Evolutionary conservation across 2,888 invertebrate species (phyloP).

Genomic region (Ophion obscuratus): DNA sequence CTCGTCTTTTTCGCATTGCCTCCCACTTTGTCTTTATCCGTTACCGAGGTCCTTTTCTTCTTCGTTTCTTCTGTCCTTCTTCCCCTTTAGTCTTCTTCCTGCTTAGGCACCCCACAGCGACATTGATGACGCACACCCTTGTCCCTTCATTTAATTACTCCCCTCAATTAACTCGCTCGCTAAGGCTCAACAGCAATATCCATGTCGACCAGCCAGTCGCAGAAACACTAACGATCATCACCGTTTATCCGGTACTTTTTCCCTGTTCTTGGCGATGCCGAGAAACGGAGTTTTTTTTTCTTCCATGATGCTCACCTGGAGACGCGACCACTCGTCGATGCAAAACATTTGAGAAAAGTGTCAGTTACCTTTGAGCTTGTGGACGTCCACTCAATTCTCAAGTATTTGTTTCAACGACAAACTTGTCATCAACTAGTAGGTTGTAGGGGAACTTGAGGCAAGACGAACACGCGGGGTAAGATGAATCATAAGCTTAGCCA

Average conservation of each 20-base stretch:
- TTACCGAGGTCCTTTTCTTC: slow-evolving; percentile 15
- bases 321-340: background rate
- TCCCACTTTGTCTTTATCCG: slow-evolving; percentile 10
- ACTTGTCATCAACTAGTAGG: too few species aligned
- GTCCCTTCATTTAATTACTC: slow-evolving; percentile 53
- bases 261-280: background rate
- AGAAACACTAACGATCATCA: slow-evolving; percentile 30
- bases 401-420: too few species aligned
- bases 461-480: too few species aligned
- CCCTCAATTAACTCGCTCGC: slow-evolving; percentile 49
- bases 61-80: slow-evolving; percentile 10
- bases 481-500: too few species aligned
- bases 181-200: slow-evolving; percentile 5
- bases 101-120: background rate
- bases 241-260: slow-evolving; percentile 29
- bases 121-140: slow-evolving; percentile 38
- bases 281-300: background rate
- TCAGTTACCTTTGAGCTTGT: background rate
- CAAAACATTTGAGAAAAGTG: background rate
- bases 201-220: slow-evolving; percentile 24
- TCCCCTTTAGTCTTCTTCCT: background rate
- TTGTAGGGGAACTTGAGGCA: too few species aligned
- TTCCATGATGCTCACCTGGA: background rate
- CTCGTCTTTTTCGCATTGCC: slow-evolving; percentile 1
- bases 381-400: too few species aligned